These are phyloP conservation scores for Electrophaes corylata DNA, from an alignment of 2,888 invertebrate species.

Conservation along the genomic window DNA sequence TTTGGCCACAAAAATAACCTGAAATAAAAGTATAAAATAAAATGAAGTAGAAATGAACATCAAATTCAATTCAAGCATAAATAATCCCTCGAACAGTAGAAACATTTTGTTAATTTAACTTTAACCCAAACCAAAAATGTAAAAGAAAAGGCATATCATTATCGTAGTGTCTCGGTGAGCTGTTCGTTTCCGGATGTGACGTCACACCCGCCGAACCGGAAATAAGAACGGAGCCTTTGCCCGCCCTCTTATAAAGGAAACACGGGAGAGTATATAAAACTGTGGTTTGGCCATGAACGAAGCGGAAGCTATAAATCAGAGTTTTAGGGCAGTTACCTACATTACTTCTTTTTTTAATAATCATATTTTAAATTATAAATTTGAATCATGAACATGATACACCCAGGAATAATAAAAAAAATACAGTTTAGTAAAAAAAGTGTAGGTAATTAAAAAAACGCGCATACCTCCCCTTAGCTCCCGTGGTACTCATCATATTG, in stretches of 20 bases:
- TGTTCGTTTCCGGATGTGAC: conserved; percentile 68
- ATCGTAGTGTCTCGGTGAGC: conserved; percentile 39
- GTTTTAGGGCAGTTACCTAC: too few species aligned
- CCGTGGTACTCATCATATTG: too few species aligned
- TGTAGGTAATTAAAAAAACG: too few species aligned
- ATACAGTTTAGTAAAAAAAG: too few species aligned
- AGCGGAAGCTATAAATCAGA: conserved; percentile 18
- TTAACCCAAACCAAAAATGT: conserved; percentile 4
- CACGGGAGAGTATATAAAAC: conserved; percentile 59
- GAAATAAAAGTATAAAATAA: background rate
- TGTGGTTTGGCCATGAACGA: conserved; percentile 56
- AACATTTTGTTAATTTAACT: conserved; percentile 21
- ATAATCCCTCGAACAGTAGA: background rate
- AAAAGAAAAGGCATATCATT: conserved; percentile 38
- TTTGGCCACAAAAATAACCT: too few species aligned
- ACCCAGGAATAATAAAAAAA: too few species aligned
- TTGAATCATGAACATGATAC: too few species aligned
- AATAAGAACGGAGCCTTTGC: conserved; percentile 70
- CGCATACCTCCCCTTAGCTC: too few species aligned
- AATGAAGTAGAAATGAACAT: background rate
- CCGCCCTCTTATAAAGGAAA: conserved; percentile 70
- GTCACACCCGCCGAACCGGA: conserved; percentile 60
- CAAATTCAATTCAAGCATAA: background rate
- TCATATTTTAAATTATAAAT: too few species aligned
- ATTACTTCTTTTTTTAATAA: too few species aligned